These are phyloP conservation scores for Trachops cirrhosus DNA, from an alignment of 2,797 vertebrate genomes.

Conservation along the genomic window DNA sequence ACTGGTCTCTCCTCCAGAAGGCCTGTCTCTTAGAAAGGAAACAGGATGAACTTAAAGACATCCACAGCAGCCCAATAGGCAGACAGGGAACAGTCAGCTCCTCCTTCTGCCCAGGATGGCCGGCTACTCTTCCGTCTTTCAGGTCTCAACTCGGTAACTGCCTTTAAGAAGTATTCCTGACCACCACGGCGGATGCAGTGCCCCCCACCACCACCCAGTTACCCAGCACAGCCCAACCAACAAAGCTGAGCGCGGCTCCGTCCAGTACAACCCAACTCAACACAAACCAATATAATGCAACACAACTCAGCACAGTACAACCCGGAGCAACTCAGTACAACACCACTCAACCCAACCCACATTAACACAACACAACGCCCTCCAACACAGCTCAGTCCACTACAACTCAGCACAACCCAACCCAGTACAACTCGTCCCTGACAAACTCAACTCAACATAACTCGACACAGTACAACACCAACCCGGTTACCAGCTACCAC, in stretches of 20 bases:
- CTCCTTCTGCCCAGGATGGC: not conserved
- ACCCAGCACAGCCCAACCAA: not conserved
- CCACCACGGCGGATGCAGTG: not conserved
- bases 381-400: not conserved
- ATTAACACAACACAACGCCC: accelerated
- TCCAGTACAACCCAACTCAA: not conserved
- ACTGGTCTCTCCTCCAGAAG: not conserved
- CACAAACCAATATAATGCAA: not conserved
- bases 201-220: not conserved
- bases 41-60: not conserved
- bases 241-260: not conserved
- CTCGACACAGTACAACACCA: accelerated
- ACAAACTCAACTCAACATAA: not conserved
- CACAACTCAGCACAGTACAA: not conserved
- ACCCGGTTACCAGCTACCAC: not conserved
- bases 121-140: not conserved
- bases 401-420: not conserved
- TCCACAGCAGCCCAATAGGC: not conserved
- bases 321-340: accelerated
- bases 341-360: not conserved
- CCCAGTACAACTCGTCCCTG: not conserved
- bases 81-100: not conserved
- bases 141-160: not conserved
- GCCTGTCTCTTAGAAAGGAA: not conserved
- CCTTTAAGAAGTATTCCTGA: not conserved